Conservation (phyloP, 2,113 vertebrate species). For the Paradoxurus hermaphroditus region DNA sequence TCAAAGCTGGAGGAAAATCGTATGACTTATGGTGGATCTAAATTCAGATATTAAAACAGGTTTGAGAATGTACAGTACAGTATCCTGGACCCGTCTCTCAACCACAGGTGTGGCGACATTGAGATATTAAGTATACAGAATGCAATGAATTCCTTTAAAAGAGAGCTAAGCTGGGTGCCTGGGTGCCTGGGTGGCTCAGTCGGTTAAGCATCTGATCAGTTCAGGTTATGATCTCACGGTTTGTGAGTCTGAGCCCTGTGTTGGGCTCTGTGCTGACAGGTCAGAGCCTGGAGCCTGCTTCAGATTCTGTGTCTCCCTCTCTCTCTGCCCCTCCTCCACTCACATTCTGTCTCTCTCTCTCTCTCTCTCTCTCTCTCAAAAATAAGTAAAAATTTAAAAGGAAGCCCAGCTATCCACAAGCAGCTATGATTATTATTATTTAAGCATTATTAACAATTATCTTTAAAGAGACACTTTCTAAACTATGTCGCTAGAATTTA, state of each 20-base stretch:
- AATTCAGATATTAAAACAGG: neutral
- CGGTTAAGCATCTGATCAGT: too few species aligned
- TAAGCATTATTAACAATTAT: neutral
- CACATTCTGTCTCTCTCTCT: too few species aligned
- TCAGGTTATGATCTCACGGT: too few species aligned
- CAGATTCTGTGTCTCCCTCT: too few species aligned
- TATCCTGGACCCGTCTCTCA: neutral
- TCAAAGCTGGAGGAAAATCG: neutral
- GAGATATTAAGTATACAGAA: neutral
- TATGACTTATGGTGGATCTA: neutral
- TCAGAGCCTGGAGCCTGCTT: too few species aligned
- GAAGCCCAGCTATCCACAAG: neutral
- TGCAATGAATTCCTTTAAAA: neutral
- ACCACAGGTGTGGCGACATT: neutral
- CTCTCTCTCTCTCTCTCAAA: too few species aligned
- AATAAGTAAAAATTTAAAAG: neutral
- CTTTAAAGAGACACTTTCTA: slow-evolving; percentile 22
- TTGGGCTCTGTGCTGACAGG: too few species aligned
- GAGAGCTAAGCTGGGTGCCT: neutral
- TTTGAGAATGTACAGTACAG: neutral
- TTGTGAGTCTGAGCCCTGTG: too few species aligned
- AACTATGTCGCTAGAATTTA: neutral
- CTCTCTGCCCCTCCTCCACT: too few species aligned
- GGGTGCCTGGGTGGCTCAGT: too few species aligned
- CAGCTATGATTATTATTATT: neutral